Evolutionary conservation across 2,888 invertebrate species (phyloP).

Genomic region (Rhamphomyia laevipes): DNA sequence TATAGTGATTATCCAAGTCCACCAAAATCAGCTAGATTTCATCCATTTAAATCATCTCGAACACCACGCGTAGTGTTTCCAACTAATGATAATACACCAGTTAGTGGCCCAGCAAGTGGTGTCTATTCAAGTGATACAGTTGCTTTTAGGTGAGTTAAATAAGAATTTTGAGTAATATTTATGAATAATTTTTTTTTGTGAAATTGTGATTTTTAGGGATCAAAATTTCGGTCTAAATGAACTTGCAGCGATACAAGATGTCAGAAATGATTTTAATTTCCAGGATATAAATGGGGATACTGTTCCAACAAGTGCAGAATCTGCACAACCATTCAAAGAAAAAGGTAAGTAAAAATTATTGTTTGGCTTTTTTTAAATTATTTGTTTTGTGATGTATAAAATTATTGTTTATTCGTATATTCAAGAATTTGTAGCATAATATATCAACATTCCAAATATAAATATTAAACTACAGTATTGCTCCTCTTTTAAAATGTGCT

Average conservation of each 20-base stretch:
- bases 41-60: constrained; percentile 34
- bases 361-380: no score
- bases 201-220: constrained; percentile 39
- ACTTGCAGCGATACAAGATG: constrained; percentile 40
- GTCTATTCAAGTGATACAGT: constrained; percentile 35
- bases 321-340: constrained; percentile 45
- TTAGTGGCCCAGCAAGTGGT: constrained; percentile 28
- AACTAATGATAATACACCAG: constrained; percentile 31
- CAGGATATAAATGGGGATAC: constrained; percentile 45
- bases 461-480: no score
- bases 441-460: no score
- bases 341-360: constrained; percentile 42
- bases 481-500: no score
- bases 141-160: constrained; percentile 31
- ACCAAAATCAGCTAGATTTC: constrained; percentile 30
- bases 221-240: constrained; percentile 49
- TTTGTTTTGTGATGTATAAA: no score
- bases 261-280: constrained; percentile 45
- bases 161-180: background rate
- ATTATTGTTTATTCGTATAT: no score
- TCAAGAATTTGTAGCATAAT: no score
- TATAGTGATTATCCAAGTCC: constrained; percentile 27
- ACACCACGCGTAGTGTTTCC: constrained; percentile 37
- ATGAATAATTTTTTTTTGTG: background rate
- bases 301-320: constrained; percentile 31